Base-by-base conservation (phyloP, 2,797 vertebrate species). In the Pangasius krempfi region DNA sequence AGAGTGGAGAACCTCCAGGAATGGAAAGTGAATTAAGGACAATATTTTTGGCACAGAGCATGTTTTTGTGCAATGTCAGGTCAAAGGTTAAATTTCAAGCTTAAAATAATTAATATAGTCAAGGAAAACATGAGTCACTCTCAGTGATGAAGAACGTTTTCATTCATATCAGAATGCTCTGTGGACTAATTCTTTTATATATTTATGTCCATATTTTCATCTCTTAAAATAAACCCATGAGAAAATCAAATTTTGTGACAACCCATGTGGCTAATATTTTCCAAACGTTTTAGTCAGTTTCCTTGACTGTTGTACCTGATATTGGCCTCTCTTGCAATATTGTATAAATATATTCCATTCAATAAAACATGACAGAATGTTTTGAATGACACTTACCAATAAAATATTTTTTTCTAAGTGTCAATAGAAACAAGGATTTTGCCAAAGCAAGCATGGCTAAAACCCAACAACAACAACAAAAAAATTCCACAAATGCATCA, bases 151-250 rank as follows among this genome's bases (percentile, higher is more conserved):
- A 90, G 91, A 91, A 88, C 86, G 73, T 89, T 86, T 86, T 90
- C 83, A 90, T 89, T 90, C 87, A 87, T 90, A 86, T 90, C 82
- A 87, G 75, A 92, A 91, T 91, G 91, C 93, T 92, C 93, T 89
- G 85, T 86, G 91, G 93, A 92, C 89, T 87, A 91, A 89, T 88
- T 92, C 90, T 90, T 91, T 88, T 88, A 91, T 89, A 87, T 92
- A 90, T 91, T 90, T 90, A 88, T 86, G 81, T 88, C 89, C 81
- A 89, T 73, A 90, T 87, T 90, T 89, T 89, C 66, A 70, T 66
- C 66, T 89, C 93, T 92, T 92, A 92, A 92, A 93, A 93, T 92
- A 93, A 92, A 91, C 88, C 88, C 90, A 90, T 90, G 92, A 92
- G 92, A 91, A 92, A 90, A 90, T 92, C 64, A 73, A 90, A 90